Conservation (phyloP, 2,797 vertebrate genomes). For the Lutjanus campechanus region DNA sequence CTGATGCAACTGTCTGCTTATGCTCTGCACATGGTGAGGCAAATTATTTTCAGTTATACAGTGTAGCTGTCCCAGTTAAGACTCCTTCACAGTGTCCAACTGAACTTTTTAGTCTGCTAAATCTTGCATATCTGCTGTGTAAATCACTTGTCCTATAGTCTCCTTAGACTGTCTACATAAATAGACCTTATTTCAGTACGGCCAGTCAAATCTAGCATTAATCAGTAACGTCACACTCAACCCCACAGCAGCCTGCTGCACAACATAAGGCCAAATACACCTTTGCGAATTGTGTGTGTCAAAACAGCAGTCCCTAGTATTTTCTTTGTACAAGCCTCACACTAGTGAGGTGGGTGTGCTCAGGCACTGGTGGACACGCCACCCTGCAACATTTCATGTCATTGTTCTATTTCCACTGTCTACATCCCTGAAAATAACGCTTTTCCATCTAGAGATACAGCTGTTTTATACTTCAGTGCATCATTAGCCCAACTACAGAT, state of each 20-base stretch:
- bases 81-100: background rate
- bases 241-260: background rate
- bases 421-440: too few species aligned
- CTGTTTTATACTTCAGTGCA: too few species aligned
- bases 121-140: background rate
- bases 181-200: background rate
- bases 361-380: too few species aligned
- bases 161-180: background rate
- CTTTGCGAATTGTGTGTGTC: too few species aligned
- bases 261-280: background rate
- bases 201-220: background rate
- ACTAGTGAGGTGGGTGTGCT: too few species aligned
- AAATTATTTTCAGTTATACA: conserved; percentile 1
- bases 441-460: too few species aligned
- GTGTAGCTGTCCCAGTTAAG: background rate
- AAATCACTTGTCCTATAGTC: background rate
- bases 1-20: conserved; percentile 78
- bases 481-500: too few species aligned
- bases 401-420: too few species aligned
- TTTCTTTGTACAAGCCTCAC: too few species aligned
- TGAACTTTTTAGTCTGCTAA: background rate
- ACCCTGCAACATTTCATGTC: too few species aligned
- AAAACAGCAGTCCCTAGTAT: too few species aligned
- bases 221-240: background rate
- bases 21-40: conserved; percentile 88